A percentile compares a stretch with the other conserved stretches of the same genome.
Conservation (phyloP, 2,888 invertebrate genomes). For the Tortrix viridana region DNA sequence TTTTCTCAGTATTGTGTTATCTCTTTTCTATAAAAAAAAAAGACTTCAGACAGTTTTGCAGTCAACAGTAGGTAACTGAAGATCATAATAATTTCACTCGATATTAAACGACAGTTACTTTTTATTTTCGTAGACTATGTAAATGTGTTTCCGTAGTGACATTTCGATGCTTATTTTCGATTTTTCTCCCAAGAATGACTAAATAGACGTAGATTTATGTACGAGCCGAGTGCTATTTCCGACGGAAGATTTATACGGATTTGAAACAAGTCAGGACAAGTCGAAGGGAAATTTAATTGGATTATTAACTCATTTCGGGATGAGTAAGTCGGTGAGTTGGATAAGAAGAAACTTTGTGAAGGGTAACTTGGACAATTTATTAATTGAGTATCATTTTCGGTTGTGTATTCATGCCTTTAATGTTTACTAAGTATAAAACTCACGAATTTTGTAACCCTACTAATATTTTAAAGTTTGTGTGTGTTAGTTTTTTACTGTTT, state of each 20-base stretch:
- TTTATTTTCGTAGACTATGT: constrained; percentile 7
- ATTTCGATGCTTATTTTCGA: constrained; percentile 75
- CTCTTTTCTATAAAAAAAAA: no score
- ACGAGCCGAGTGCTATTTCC: constrained; percentile 81
- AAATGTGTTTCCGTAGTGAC: constrained; percentile 51
- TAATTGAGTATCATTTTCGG: constrained; percentile 5
- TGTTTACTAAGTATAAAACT: no score
- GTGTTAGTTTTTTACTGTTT: no score
- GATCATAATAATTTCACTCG: no score
- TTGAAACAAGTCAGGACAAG: constrained; percentile 78
- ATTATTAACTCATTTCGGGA: constrained; percentile 71
- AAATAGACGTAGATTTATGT: constrained; percentile 82
- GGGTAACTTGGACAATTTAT: constrained; percentile 11
- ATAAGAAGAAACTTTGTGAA: constrained; percentile 54
- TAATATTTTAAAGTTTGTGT: no score
- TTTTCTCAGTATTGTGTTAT: no score
- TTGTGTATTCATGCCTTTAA: neutral
- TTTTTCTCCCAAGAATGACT: constrained; percentile 79
- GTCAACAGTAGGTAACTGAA: no score
- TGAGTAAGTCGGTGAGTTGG: constrained; percentile 60
- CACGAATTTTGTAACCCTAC: no score
- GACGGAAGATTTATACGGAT: constrained; percentile 82
- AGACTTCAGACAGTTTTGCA: no score
- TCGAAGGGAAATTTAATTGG: constrained; percentile 79
- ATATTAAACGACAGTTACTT: neutral